A percentile compares a stretch with the other conserved stretches of the same genome.
phyloP scores from a whole-genome alignment of 2,113 vertebrate species.

The Esox niger region DNA sequence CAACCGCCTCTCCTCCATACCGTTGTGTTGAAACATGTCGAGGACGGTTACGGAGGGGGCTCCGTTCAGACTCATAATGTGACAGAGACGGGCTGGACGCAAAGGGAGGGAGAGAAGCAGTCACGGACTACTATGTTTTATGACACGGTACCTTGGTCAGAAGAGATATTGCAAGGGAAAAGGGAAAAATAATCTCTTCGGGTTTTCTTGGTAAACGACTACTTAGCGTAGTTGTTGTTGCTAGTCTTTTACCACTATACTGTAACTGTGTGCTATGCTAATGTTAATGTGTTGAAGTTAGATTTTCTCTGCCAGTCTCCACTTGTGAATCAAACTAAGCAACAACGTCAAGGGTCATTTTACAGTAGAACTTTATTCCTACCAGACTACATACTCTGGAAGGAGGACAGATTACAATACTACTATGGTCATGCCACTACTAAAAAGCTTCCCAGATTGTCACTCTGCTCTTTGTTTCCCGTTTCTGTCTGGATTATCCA shows the following conservation, averaged over 20 bases:
- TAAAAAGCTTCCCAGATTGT: conserved; percentile 12
- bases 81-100: background rate
- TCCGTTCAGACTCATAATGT: background rate
- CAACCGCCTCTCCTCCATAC: background rate
- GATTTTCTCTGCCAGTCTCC: too few relatives aligned
- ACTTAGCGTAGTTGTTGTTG: too few relatives aligned
- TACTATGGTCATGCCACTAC: conserved; percentile 3
- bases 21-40: conserved; percentile 19
- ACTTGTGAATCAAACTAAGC: background rate
- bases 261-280: too few relatives aligned
- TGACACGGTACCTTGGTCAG: background rate
- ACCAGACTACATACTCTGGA: too few relatives aligned
- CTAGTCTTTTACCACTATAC: too few relatives aligned
- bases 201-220: too few relatives aligned
- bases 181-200: too few relatives aligned
- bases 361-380: background rate
- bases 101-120: background rate
- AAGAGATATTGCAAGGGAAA: too few relatives aligned
- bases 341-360: conserved; percentile 31
- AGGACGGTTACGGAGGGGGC: background rate
- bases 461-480: conserved; percentile 14
- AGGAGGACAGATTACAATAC: too few relatives aligned
- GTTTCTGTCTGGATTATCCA: background rate
- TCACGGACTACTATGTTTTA: background rate
- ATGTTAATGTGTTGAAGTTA: too few relatives aligned